Conservation (phyloP, 2,888 invertebrate genomes). For the Actias luna region DNA sequence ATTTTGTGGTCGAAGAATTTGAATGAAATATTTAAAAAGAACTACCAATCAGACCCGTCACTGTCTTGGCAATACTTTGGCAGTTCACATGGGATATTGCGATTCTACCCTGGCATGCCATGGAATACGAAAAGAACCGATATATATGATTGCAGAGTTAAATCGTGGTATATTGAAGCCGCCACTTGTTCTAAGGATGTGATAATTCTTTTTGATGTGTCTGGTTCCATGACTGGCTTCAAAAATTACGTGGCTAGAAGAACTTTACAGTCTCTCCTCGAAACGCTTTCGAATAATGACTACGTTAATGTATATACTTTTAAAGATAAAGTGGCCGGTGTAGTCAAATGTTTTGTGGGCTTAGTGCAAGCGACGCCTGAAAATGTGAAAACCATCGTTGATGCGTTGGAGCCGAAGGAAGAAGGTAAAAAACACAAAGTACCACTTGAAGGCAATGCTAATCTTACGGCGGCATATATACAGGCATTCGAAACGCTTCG, state of each 20-base stretch:
- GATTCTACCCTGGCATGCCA: slow-evolving; percentile 93
- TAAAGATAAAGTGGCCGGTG: slow-evolving; percentile 86
- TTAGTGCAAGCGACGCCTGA: slow-evolving; percentile 95
- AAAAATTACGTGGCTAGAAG: slow-evolving; percentile 89
- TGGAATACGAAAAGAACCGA: slow-evolving; percentile 84
- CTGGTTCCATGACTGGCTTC: slow-evolving; percentile 97
- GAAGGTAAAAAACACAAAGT: slow-evolving; percentile 72
- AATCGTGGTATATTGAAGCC: slow-evolving; percentile 98
- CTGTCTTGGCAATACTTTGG: slow-evolving; percentile 99
- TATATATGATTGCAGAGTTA: slow-evolving; percentile 94
- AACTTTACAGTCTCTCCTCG: slow-evolving; percentile 93
- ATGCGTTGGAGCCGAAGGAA: slow-evolving; percentile 80
- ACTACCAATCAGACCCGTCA: slow-evolving; percentile 94
- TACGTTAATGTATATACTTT: slow-evolving; percentile 96
- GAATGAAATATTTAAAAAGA: slow-evolving; percentile 91
- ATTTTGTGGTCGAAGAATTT: slow-evolving; percentile 95
- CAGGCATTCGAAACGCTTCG: slow-evolving; percentile 92
- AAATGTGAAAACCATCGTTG: slow-evolving; percentile 88
- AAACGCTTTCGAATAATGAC: slow-evolving; percentile 98
- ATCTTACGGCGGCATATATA: slow-evolving; percentile 90
- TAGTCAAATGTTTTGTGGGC: slow-evolving; percentile 92
- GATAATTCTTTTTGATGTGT: slow-evolving; percentile 95
- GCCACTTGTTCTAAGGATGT: slow-evolving; percentile 99
- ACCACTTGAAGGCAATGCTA: slow-evolving; percentile 89
- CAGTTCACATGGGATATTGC: slow-evolving; percentile 94